Percentiles rank a stretch among this genome's conserved stretches.
Conservation (phyloP, 2,113 vertebrate genomes). For the Gorsachius goisagi region DNA sequence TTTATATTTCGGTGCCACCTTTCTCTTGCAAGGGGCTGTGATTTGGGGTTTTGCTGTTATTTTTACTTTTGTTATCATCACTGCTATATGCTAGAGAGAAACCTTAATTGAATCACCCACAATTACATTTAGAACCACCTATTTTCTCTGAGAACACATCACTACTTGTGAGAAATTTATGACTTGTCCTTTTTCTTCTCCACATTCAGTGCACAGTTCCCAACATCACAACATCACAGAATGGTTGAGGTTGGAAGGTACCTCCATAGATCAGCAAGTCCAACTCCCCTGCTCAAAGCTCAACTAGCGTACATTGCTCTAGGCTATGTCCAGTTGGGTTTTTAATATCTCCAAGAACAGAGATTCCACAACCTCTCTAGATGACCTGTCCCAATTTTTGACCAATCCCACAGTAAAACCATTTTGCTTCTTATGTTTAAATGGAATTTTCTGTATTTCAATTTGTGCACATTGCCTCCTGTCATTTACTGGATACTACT, state of each 20-base stretch:
- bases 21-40: background rate
- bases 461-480: background rate
- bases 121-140: background rate
- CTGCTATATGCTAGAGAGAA: background rate
- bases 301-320: background rate
- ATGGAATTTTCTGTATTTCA: background rate
- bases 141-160: background rate
- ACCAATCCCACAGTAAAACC: background rate
- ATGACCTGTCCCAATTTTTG: background rate
- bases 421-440: background rate
- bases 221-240: background rate
- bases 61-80: background rate
- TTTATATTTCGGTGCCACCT: background rate
- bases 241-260: background rate
- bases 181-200: background rate
- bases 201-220: background rate
- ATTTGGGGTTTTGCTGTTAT: background rate
- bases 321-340: background rate
- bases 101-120: background rate
- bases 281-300: background rate
- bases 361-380: background rate
- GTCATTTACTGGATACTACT: background rate
- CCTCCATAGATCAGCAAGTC: background rate
- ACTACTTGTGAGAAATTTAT: background rate
- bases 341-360: background rate